A percentile compares a stretch with the other conserved stretches of the same genome.
Conservation (phyloP, 1,140 invertebrate species). For the Aphis craccivora region DNA sequence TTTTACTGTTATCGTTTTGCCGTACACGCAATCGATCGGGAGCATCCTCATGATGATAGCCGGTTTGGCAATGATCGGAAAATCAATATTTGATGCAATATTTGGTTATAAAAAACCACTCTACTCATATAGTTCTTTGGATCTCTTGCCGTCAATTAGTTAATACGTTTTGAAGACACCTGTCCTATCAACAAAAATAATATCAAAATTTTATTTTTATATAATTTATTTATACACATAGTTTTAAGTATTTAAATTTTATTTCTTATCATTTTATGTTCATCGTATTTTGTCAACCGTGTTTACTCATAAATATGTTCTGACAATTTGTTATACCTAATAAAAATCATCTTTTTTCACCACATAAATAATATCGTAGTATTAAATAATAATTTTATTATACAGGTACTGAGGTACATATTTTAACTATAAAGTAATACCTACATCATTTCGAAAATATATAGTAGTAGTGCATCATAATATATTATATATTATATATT, state of each 20-base stretch:
- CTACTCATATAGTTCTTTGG: constrained; percentile 60
- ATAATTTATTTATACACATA: constrained; percentile 30
- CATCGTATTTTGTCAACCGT: background rate
- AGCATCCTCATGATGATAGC: constrained; percentile 57
- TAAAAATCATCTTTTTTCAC: constrained; percentile 24
- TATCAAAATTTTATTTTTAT: constrained; percentile 19
- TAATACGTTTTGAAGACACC: background rate
- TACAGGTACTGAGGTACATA: background rate
- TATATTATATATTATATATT: background rate
- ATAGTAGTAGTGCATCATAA: background rate
- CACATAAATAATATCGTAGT: background rate
- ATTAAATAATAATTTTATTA: background rate
- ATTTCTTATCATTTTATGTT: constrained; percentile 41
- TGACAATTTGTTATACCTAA: background rate
- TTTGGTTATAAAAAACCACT: constrained; percentile 47
- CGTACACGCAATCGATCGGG: constrained; percentile 62
- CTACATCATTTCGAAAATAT: background rate
- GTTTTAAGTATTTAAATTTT: constrained; percentile 11
- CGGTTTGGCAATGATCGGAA: constrained; percentile 44
- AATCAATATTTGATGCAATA: constrained; percentile 28
- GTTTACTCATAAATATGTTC: background rate
- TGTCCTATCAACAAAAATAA: constrained; percentile 23
- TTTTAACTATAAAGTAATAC: background rate
- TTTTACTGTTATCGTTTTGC: constrained; percentile 66
- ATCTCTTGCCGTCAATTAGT: constrained; percentile 59